These are phyloP conservation scores for Cladorhizidae sp. DNA, from an alignment of 37 sponge, comb jelly and placozoan species.

Conservation along the genomic window DNA sequence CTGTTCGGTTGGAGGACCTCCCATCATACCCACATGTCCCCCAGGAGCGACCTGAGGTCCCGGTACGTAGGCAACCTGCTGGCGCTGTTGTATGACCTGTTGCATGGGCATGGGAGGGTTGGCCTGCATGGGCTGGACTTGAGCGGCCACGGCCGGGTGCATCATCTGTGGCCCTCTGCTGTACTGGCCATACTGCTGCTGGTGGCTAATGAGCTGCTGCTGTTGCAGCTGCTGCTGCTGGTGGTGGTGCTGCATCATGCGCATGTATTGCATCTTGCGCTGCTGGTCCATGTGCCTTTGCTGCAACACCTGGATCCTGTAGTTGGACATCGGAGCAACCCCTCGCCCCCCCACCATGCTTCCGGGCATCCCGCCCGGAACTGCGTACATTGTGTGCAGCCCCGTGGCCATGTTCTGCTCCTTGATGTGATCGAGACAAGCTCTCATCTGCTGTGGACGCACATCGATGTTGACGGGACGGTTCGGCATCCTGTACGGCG, in stretches of 20 bases:
- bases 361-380: too few species aligned
- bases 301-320: not conserved
- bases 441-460: too few species aligned
- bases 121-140: conserved; percentile 34
- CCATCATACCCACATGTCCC: not conserved
- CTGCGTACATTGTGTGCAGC: too few species aligned
- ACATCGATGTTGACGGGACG: too few species aligned
- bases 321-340: too few species aligned
- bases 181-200: not conserved
- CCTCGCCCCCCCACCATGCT: too few species aligned
- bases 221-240: conserved; percentile 28
- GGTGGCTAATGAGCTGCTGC: conserved; percentile 16
- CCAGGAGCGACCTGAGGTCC: conserved; percentile 3
- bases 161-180: conserved; percentile 3
- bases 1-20: conserved; percentile 2
- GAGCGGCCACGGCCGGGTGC: not conserved
- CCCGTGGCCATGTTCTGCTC: too few species aligned
- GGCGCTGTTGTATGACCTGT: conserved; percentile 16
- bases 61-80: not conserved
- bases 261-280: not conserved
- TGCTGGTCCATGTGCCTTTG: not conserved
- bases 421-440: too few species aligned
- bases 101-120: conserved; percentile 41
- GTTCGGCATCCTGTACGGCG: too few species aligned
- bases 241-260: conserved; percentile 10